phyloP scores from a whole-genome alignment of 2,113 vertebrate species.

The Collichthys lucidus region DNA sequence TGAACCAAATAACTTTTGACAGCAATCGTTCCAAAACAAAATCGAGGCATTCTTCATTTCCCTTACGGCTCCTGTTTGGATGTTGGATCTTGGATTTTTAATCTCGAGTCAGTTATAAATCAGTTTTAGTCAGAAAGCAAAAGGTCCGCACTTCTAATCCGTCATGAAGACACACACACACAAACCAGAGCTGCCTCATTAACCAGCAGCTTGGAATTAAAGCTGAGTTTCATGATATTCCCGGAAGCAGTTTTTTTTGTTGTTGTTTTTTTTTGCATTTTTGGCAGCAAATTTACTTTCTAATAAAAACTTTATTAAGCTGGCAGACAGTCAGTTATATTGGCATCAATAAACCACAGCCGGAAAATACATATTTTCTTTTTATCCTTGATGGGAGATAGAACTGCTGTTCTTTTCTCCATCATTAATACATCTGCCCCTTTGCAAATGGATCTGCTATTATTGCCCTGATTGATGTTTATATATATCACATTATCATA shows the following conservation, averaged over 20 bases:
- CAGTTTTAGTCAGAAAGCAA: neutral
- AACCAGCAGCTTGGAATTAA: conserved; percentile 63
- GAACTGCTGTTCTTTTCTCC: conserved; percentile 46
- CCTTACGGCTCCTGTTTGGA: conserved; percentile 3
- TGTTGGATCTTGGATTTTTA: conserved; percentile 14
- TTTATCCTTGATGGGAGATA: conserved; percentile 60
- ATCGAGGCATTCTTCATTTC: conserved; percentile 25
- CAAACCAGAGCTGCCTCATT: conserved; percentile 62
- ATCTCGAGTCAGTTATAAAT: neutral
- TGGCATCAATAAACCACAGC: conserved; percentile 69
- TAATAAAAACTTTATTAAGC: conserved; percentile 78
- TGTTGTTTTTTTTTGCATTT: conserved; percentile 1
- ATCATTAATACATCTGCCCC: conserved; percentile 42
- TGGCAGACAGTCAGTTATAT: conserved; percentile 70
- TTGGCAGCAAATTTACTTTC: conserved; percentile 66
- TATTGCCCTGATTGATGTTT: neutral
- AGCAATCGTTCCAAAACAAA: conserved; percentile 38
- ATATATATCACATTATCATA: conserved; percentile 10
- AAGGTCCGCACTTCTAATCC: conserved; percentile 22
- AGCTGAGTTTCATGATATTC: conserved; percentile 64
- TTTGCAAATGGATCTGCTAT: conserved; percentile 25
- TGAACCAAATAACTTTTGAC: conserved; percentile 42
- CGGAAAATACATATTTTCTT: conserved; percentile 67
- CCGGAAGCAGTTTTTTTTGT: conserved; percentile 39
- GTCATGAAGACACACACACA: conserved; percentile 32